Evolutionary conservation across 2,113 vertebrate species (phyloP), one percentile per base, ranked within the genome.

Genomic region (Lagopus muta): DNA sequence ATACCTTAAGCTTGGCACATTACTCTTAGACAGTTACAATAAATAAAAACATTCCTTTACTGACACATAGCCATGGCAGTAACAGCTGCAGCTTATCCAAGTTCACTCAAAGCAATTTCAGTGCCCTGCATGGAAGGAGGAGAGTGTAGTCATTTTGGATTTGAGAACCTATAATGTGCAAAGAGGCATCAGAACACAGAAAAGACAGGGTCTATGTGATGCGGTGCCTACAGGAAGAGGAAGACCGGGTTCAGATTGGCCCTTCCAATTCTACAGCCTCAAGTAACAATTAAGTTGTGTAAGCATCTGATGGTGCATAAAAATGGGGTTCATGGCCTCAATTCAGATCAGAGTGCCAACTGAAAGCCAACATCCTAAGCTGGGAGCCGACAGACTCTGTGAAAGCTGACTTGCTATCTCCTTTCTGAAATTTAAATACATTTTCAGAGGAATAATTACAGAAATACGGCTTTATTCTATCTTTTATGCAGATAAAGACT

Each of bases 371-470:
- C 10, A 42, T 6, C 18, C 11, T 58, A 72, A 84, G 14, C 13
- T 42, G 18, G 10, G 14, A 85, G 43, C 13, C 0, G 4, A 40
- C 15, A 82, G 50, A 43, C 50, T 36, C 6, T 19, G 10, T 32
- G 24, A 60, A 74, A 80, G 36, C 50, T 55, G 67, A 45, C 12
- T 82, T 73, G 6, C 10, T 67, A 6, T 47, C 38, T 71, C 32
- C 60, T 89, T 38, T 22, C 42, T 79, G 34, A 36, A n/a, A 22
- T 38, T 73, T 54, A 82, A 76, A 74, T 47, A 22, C 0, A 21
- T 71, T 47, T 77, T 52, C 47, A 89, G 47, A 71, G 20, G 34
- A 93, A 71, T 36, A 83, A 77, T 77, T 88, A 55, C 9, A 80
- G 32, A 80, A 86, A 71, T 36, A 13, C 42, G 14, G 18, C 30